Base-by-base conservation (phyloP, 2,113 vertebrate genomes). In the Chloebia gouldiae region DNA sequence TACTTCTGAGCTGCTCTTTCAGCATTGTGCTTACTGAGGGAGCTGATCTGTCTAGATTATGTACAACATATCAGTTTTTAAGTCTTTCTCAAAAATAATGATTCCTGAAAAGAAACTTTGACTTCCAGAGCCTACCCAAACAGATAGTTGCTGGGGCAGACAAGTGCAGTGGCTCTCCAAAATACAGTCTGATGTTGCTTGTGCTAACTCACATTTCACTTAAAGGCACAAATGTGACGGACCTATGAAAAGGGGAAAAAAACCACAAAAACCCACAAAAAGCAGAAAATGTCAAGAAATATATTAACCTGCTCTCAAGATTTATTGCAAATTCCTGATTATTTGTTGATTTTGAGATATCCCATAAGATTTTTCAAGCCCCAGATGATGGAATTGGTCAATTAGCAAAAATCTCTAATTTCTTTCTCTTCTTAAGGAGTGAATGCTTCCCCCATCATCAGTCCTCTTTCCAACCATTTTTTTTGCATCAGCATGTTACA, bases 361-460 rank as follows among this genome's bases (percentile, higher is more conserved):
- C 33, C 49, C 20, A 2, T 22, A 39, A 82, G 11, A 20, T 47
- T 88, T 92, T 71, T 71, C 33, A 75, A 69, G 44, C 1, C 6
- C 7, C 13, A 18, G 13, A 24, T 44, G 16, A 6, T 56, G 12
- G 24, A 89, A 71, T 39, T 5, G 1, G 11, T 13, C 10, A 27
- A 40, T 42, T 84, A 39, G 15, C 19, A 86, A 81, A 71, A 88
- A n/a, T 7, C 9, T 70, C 10, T 40, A 1, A 5, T 63, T 94
- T 61, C 21, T 81, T 80, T 73, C 49, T 81, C 15, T 13, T 83
- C 3, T 69, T 17, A 64, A 79, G 40, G 60, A 60, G 3, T 64
- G 30, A 66, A 22, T 1, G 0, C 14, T 92, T 77, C 6, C 35
- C 10, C 22, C 28, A 59, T 56, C 8, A 8, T 42, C 0, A 0